Evolutionary conservation across 2,113 vertebrate genomes (phyloP).

Genomic region (Dicaeum eximium): DNA sequence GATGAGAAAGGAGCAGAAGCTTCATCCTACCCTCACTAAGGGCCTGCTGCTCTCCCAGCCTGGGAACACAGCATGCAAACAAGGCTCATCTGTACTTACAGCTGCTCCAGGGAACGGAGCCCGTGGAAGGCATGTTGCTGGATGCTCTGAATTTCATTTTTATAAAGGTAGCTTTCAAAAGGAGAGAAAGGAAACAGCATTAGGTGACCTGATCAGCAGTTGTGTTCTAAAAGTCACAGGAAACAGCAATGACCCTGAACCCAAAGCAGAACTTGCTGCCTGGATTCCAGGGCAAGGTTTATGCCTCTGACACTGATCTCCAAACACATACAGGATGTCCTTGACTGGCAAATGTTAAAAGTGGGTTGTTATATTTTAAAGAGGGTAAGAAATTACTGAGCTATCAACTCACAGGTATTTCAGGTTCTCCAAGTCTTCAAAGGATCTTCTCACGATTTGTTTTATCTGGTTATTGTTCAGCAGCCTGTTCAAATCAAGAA

Average conservation of each 20-base stretch:
- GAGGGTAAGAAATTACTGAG: neutral
- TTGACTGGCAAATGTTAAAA: neutral
- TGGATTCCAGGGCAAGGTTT: neutral
- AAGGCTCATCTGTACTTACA: constrained; percentile 79
- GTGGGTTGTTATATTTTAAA: neutral
- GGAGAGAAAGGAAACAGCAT: constrained; percentile 63
- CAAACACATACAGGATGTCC: accelerated
- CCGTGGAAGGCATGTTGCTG: constrained; percentile 88
- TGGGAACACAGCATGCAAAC: neutral
- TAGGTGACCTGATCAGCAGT: neutral
- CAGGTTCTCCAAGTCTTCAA: constrained; percentile 64
- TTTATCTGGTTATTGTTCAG: constrained; percentile 71
- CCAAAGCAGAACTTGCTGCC: neutral
- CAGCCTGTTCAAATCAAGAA: constrained; percentile 34
- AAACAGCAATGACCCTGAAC: neutral
- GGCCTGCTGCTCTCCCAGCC: neutral
- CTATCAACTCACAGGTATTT: constrained; percentile 69
- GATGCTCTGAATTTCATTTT: constrained; percentile 92
- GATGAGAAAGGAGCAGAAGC: neutral
- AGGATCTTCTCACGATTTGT: constrained; percentile 53
- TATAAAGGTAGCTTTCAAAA: constrained; percentile 88
- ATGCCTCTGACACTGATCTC: neutral
- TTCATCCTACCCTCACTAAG: neutral
- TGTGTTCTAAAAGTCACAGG: neutral
- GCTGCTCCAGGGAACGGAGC: constrained; percentile 89